phyloP scores from a whole-genome alignment of 1,140 invertebrate species.

The Pantala flavescens region DNA sequence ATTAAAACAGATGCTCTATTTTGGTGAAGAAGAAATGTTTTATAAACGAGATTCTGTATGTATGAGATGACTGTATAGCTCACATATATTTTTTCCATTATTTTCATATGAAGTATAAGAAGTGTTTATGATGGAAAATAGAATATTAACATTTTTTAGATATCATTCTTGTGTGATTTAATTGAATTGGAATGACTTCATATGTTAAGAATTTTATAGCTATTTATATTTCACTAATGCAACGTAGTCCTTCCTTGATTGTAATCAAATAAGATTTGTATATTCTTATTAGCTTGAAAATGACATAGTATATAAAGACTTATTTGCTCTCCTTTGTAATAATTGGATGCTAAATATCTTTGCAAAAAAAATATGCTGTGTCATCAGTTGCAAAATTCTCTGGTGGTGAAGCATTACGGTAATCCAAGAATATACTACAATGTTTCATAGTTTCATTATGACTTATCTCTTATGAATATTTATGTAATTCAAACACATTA shows the following conservation, averaged over 20 bases:
- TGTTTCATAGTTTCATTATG: neutral
- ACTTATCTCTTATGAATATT: neutral
- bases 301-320: neutral
- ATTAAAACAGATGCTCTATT: neutral
- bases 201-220: too few species aligned
- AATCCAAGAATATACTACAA: neutral
- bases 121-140: neutral
- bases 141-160: neutral
- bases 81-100: conserved; percentile 10
- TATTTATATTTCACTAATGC: too few species aligned
- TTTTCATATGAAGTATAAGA: conserved; percentile 5
- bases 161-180: neutral
- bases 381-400: neutral
- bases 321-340: neutral
- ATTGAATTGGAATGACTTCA: neutral
- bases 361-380: neutral
- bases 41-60: neutral
- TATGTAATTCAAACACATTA: neutral
- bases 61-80: neutral
- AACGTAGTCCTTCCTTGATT: too few species aligned
- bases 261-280: too few species aligned
- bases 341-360: neutral
- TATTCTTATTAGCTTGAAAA: neutral
- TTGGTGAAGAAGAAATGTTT: conserved; percentile 4
- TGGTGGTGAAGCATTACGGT: neutral